Conservation (phyloP, 37 sponge, comb jelly and placozoan species). For the Halichondria panicea region DNA sequence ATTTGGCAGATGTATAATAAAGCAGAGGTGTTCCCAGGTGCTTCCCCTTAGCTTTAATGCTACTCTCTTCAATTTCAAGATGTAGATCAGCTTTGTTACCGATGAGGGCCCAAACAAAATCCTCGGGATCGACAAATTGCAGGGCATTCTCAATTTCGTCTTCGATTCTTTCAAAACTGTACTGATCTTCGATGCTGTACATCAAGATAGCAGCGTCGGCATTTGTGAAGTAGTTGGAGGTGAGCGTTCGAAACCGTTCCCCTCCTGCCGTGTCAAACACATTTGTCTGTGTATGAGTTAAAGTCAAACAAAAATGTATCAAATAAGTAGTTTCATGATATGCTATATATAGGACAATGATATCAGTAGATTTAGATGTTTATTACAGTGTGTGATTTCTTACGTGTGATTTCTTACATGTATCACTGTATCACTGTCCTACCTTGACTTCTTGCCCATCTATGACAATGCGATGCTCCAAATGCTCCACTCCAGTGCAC, state of each 20-base stretch:
- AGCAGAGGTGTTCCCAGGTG: background rate
- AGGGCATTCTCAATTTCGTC: conserved; percentile 36
- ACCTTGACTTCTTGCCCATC: conserved; percentile 18
- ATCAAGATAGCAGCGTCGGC: conserved; percentile 70
- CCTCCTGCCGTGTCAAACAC: conserved; percentile 80
- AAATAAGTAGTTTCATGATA: background rate
- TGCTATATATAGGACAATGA: background rate
- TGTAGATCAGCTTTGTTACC: conserved; percentile 64
- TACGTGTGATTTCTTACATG: background rate
- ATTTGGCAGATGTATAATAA: conserved; percentile 41
- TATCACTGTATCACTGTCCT: background rate
- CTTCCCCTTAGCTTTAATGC: conserved; percentile 12
- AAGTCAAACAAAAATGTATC: background rate
- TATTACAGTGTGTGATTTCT: background rate
- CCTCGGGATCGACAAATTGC: conserved; percentile 14
- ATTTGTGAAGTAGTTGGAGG: conserved; percentile 72
- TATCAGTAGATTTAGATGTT: background rate
- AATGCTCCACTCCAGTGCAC: conserved; percentile 15
- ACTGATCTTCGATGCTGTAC: conserved; percentile 59
- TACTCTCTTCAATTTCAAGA: conserved; percentile 1
- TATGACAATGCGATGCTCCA: conserved; percentile 7
- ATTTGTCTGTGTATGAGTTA: conserved; percentile 25
- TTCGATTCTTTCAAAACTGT: conserved; percentile 28
- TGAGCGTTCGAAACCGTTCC: conserved; percentile 80
- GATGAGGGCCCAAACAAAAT: conserved; percentile 49